Base-by-base conservation (phyloP, 2,113 vertebrate genomes). In the Corapipo altera region DNA sequence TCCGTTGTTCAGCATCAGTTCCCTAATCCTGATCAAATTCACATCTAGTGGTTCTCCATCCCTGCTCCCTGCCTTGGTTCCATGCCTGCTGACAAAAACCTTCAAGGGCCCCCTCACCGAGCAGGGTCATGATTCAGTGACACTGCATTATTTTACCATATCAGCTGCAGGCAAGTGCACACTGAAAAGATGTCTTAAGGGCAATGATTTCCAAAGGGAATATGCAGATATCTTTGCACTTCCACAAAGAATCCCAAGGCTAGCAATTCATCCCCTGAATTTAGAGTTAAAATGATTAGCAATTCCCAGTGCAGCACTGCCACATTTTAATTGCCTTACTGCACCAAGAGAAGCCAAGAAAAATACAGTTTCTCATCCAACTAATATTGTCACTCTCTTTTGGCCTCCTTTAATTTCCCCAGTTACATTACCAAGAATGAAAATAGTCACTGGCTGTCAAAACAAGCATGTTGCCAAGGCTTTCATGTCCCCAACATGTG, bases 321-420 rank as follows among this genome's bases (percentile, higher is more conserved):
- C 43, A 77, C 43, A 74, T 85, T 88, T 89, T 88, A 94, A 86
- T 74, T 80, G 82, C 72, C 55, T 83, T 90, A 46, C 59, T 83
- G 75, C 59, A 77, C 12, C 22, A 86, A 24, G 15, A 77, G 79
- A 51, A 85, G 69, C 91, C 94, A 95, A 91, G 88, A 85, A 86
- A 97, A 95, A 90, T 4, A 58, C 4, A 8, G 55, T 59, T 80
- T 88, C 46, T 83, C 76, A 93, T 80, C 92, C 81, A 80, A 33
- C 33, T 89, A 89, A 86, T 57, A 92, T 22, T 73, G 78, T 67
- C 46, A 41, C 58, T 61, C 41, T 76, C 71, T 74, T 57, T 67
- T 79, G 77, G 43, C 71, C 28, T 91, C 58, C 55, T 74, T 58
- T 76, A 73, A 55, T 43, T 59, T 91, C 69, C 26, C 22, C 51